Evolutionary conservation across 1,140 invertebrate species (phyloP), one percentile per base, ranked within the genome.

Genomic region (Uloborus diversus): DNA sequence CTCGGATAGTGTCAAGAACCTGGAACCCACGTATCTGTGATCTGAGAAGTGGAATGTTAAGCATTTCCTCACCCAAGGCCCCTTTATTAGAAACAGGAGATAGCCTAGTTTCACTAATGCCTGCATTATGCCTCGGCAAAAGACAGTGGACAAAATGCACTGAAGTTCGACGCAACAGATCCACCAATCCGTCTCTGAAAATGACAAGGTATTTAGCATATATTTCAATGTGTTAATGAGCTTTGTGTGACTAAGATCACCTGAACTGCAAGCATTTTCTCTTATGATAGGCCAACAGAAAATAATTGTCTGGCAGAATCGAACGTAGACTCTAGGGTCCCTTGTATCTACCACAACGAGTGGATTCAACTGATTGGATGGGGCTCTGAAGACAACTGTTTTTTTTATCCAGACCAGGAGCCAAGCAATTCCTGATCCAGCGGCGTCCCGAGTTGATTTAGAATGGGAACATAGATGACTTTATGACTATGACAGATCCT

Each of bases 1-100:
- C 89, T 25, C 96, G 90, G 13, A 96, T 91, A 20, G 94, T 92
- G 83, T 97, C 94, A 53, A 98, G 88, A 27, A 98, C 91, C 88
- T 98, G 94, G 81, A 93, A 92, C 25, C 96, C 95, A 83, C 96
- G 91, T 82, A 98, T 90, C 93, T 97, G 88, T 76, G 93, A 93
- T 82, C 96, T 86, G 20, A 98, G 85, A 59, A 97, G 89, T 62
- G 96, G 95, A 81, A 98, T 90, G 86, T 97, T 96, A 69, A 97
- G 90, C 73, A 94, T 89, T 81, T 90, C 90, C 78, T 91, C 90
- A 32, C 42, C 49, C 32, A 68, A 62, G n/a, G 78, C 51, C 65
- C 82, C 84, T 13, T 81, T 76, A 17, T 71, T 73, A 27, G 53
- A 49, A 3, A 79, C 59, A 56, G 78, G 81, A 5, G 75, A 27